Base-by-base conservation (phyloP, 1,140 invertebrate species). In the Brachionus rotundiformis region DNA sequence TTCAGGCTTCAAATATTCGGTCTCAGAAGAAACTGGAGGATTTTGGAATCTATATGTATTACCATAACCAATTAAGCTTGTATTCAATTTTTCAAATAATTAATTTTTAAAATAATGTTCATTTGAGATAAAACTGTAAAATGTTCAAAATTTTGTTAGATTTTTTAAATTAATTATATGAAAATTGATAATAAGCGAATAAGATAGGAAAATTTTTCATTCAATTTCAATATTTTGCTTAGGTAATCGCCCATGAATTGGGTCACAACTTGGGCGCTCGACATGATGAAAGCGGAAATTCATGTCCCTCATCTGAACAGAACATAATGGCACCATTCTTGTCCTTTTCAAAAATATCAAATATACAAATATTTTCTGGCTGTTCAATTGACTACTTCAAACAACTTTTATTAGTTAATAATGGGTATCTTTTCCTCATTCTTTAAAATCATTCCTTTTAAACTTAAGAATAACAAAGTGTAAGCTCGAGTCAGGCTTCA, bases 1-100 rank as follows among this genome's bases (percentile, higher is more conserved):
- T 31, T 23, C 0, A 8, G 16, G 19, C 3, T 44, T 8, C 13
- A 41, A 49, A 41, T 75, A 75, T 75, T 75, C 71, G 23, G 44
- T 75, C 13, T 39, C 29, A n/a, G 71, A 75, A 19, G 71, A 75
- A 49, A 41, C 25, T 16, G 71, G 71, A n/a, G 71, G 71, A 0
- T 75, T 75, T 75, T 41, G 36, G 71, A 75, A 49, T 49, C 23
- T 75, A 49, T 49, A 75, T 39, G 71, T 75, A 68, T n/a, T n/a
- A n/a, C n/a, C n/a, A n/a, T n/a, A 3, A 61, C 1, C n/a, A 25
- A 25, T 29, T 61, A 7, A 25, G 25, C 27, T 3, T 8, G 7
- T 61, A 1, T 25, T 29, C 6, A 2, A 61, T 7, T n/a, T n/a
- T n/a, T n/a, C n/a, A n/a, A n/a, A n/a, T n/a, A n/a, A n/a, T n/a